These are phyloP conservation scores for Hydrochoerus hydrochaeris DNA, from an alignment of 2,113 vertebrate genomes.

Conservation along the genomic window DNA sequence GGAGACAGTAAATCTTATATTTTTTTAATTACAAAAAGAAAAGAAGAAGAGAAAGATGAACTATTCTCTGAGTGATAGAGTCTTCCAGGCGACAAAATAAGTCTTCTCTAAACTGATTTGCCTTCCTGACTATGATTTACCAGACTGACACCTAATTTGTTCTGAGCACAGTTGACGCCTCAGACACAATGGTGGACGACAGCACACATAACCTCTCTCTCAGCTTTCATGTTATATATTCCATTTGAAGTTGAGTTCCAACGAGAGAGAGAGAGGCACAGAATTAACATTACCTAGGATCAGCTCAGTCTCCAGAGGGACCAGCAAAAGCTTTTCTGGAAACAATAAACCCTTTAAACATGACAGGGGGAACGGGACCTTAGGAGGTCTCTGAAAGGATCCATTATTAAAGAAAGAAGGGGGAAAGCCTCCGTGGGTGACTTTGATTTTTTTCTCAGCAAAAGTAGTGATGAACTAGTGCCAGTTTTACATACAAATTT, in stretches of 20 bases:
- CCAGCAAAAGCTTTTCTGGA: conserved; percentile 87
- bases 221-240: conserved; percentile 89
- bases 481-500: conserved; percentile 80
- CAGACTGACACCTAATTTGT: conserved; percentile 89
- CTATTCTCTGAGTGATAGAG: conserved; percentile 78
- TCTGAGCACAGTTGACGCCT: conserved; percentile 86
- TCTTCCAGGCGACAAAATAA: conserved; percentile 86
- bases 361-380: conserved; percentile 87
- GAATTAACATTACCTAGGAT: conserved; percentile 90
- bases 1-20: conserved; percentile 71
- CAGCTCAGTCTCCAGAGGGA: conserved; percentile 87
- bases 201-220: conserved; percentile 90
- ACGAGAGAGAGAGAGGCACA: conserved; percentile 85
- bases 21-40: conserved; percentile 75
- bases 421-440: conserved; percentile 70
- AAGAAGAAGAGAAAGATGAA: conserved; percentile 84
- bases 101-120: conserved; percentile 88
- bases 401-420: conserved; percentile 86
- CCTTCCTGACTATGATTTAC: conserved; percentile 87
- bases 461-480: conserved; percentile 70
- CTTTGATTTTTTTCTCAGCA: conserved; percentile 82
- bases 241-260: conserved; percentile 88
- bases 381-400: conserved; percentile 86
- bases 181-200: conserved; percentile 89
- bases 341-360: conserved; percentile 91